A percentile compares a stretch with the other conserved stretches of the same genome.
These are phyloP conservation scores for Tenthredo notha DNA, from an alignment of 2,888 invertebrate species.

Conservation along the genomic window DNA sequence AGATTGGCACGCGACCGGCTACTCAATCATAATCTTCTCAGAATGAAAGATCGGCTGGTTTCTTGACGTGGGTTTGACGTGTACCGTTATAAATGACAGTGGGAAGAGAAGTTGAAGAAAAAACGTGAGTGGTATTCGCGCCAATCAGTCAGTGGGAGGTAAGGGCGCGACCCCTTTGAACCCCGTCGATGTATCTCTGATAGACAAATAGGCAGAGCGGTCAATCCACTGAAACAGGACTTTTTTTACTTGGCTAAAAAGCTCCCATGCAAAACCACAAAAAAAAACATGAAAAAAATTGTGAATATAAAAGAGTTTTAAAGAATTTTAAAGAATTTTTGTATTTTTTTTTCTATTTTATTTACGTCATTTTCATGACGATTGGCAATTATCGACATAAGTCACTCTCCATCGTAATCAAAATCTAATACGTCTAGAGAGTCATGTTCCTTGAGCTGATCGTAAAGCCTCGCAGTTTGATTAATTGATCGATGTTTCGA, in stretches of 20 bases:
- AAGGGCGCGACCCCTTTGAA: constrained; percentile 35
- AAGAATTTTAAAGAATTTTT: not conserved
- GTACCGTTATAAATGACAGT: constrained; percentile 46
- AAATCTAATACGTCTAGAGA: not conserved
- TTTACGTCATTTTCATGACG: not conserved
- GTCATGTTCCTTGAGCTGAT: not conserved
- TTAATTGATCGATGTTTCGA: constrained; percentile 19
- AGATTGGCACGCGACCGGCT: constrained; percentile 14
- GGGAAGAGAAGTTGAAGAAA: constrained; percentile 37
- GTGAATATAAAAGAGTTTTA: not conserved
- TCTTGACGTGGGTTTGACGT: constrained; percentile 46
- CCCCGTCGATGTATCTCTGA: constrained; percentile 39
- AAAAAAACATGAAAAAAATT: not conserved
- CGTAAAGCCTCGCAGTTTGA: constrained; percentile 14
- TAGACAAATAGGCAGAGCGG: constrained; percentile 34
- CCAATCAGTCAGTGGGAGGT: constrained; percentile 42
- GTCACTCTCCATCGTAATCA: not conserved
- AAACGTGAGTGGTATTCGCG: constrained; percentile 35
- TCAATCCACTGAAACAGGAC: not conserved
- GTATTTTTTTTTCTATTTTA: not conserved
- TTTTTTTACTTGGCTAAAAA: not conserved
- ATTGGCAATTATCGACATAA: not conserved
- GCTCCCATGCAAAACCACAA: not conserved
- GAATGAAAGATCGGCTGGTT: constrained; percentile 43
- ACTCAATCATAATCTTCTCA: constrained; percentile 32